Conservation (phyloP, 1,140 invertebrate genomes). For the Drosophila repletoides region DNA sequence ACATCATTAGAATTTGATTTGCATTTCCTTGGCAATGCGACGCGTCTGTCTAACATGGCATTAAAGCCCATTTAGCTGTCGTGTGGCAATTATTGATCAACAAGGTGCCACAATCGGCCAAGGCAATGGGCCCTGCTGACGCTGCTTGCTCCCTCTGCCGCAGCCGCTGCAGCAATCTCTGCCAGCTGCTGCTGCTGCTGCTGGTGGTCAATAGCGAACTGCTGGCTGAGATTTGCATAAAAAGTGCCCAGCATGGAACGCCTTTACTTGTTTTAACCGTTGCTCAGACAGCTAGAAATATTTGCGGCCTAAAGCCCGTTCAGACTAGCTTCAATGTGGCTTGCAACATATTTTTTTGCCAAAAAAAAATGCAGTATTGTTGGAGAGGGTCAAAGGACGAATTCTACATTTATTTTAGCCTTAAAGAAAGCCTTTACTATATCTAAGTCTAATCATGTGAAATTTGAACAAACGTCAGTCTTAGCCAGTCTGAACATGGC, state of each 20-base stretch:
- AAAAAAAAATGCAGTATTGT: no score
- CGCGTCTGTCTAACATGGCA: slow-evolving; percentile 61
- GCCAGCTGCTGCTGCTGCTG: slow-evolving; percentile 7
- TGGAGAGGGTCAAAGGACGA: no score
- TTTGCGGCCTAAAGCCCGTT: no score
- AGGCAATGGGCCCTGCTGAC: slow-evolving; percentile 26
- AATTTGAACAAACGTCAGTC: no score
- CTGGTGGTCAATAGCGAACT: slow-evolving; percentile 24
- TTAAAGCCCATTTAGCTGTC: slow-evolving; percentile 82
- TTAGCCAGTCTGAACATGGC: no score
- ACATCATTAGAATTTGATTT: slow-evolving; percentile 81
- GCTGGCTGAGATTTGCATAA: slow-evolving; percentile 49
- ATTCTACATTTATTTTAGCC: no score
- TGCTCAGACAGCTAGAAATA: no score
- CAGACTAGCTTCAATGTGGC: no score
- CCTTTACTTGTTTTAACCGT: slow-evolving; percentile 38
- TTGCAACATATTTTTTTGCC: no score
- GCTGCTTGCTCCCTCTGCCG: neutral
- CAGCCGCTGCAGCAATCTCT: neutral
- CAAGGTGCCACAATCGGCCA: slow-evolving; percentile 78
- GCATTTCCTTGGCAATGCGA: slow-evolving; percentile 59
- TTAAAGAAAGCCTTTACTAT: no score
- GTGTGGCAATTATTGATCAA: slow-evolving; percentile 82
- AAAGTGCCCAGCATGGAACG: slow-evolving; percentile 21
- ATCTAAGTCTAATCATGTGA: no score